These are phyloP conservation scores for Knipowitschia caucasica DNA, from an alignment of 2,797 vertebrate genomes.

Conservation along the genomic window DNA sequence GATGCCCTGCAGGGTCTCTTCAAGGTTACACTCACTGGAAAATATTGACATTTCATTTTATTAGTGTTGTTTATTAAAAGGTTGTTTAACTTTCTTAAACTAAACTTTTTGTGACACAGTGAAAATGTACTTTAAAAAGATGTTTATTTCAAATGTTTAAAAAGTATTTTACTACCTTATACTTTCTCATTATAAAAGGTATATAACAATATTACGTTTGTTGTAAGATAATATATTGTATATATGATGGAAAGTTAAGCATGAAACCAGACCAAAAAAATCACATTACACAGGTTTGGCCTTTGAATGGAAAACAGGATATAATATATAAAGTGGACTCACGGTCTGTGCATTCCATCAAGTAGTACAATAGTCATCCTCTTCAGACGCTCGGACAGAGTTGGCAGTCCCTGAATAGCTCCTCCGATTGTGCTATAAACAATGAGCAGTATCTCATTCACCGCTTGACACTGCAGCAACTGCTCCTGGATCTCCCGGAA, in stretches of 20 bases:
- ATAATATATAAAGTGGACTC: constrained; percentile 50
- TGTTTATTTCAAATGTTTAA: too few relatives aligned
- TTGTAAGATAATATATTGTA: too few relatives aligned
- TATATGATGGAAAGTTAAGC: too few relatives aligned
- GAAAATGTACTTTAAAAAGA: too few relatives aligned
- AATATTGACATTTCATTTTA: background rate
- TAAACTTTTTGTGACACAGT: background rate
- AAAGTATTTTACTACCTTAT: too few relatives aligned
- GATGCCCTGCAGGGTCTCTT: constrained; percentile 79
- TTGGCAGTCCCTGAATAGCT: constrained; percentile 76
- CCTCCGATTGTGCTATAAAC: constrained; percentile 83
- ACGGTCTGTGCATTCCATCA: constrained; percentile 87
- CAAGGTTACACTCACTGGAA: constrained; percentile 79
- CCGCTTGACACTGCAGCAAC: constrained; percentile 79
- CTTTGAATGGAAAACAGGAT: too few relatives aligned
- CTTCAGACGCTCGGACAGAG: constrained; percentile 82
- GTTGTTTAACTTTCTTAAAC: background rate
- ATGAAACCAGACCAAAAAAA: too few relatives aligned
- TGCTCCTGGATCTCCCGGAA: constrained; percentile 83
- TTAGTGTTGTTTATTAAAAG: too few relatives aligned
- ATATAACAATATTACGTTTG: too few relatives aligned
- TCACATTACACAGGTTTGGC: too few relatives aligned
- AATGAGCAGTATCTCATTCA: constrained; percentile 86
- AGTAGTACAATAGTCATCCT: constrained; percentile 83
- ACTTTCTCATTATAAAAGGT: too few relatives aligned